Percentiles rank a stretch among this genome's conserved stretches.
These are phyloP conservation scores for Halichondria panicea DNA, from an alignment of 37 sponge, comb jelly and placozoan species.

Conservation along the genomic window DNA sequence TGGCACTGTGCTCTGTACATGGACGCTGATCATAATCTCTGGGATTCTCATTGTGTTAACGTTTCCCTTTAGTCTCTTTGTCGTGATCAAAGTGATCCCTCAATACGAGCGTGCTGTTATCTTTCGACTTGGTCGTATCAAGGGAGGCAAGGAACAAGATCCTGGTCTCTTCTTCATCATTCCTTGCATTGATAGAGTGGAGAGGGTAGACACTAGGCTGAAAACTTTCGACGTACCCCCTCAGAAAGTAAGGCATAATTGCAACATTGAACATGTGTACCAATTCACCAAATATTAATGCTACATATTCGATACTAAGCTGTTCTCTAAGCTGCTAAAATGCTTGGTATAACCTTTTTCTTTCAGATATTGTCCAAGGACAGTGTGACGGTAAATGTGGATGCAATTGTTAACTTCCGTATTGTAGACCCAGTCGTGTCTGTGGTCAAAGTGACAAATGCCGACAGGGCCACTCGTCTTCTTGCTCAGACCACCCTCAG, in stretches of 20 bases:
- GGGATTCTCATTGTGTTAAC: slow-evolving; percentile 51
- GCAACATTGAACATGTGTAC: too few relatives aligned
- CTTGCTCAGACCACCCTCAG: slow-evolving; percentile 95
- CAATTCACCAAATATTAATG: too few relatives aligned
- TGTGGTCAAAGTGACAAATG: slow-evolving; percentile 63
- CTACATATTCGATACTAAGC: too few relatives aligned
- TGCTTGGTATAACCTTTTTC: neutral
- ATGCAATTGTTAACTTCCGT: slow-evolving; percentile 91
- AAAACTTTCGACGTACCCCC: slow-evolving; percentile 92
- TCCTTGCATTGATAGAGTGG: slow-evolving; percentile 83
- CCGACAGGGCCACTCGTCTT: slow-evolving; percentile 69
- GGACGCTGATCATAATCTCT: slow-evolving; percentile 63
- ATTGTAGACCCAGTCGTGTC: slow-evolving; percentile 78
- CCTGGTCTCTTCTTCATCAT: slow-evolving; percentile 89
- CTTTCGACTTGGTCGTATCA: slow-evolving; percentile 88
- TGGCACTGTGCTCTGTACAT: slow-evolving; percentile 38
- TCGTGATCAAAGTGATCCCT: slow-evolving; percentile 85
- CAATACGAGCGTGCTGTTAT: slow-evolving; percentile 93
- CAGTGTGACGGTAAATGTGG: slow-evolving; percentile 92
- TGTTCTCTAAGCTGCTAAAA: too few relatives aligned
- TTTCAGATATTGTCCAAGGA: slow-evolving; percentile 91
- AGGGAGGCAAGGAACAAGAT: slow-evolving; percentile 72
- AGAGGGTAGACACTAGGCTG: slow-evolving; percentile 78
- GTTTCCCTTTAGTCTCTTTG: slow-evolving; percentile 76
- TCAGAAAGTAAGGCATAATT: slow-evolving; percentile 71